phyloP scores from a whole-genome alignment of 2,113 vertebrate species.

The Athene cunicularia region DNA sequence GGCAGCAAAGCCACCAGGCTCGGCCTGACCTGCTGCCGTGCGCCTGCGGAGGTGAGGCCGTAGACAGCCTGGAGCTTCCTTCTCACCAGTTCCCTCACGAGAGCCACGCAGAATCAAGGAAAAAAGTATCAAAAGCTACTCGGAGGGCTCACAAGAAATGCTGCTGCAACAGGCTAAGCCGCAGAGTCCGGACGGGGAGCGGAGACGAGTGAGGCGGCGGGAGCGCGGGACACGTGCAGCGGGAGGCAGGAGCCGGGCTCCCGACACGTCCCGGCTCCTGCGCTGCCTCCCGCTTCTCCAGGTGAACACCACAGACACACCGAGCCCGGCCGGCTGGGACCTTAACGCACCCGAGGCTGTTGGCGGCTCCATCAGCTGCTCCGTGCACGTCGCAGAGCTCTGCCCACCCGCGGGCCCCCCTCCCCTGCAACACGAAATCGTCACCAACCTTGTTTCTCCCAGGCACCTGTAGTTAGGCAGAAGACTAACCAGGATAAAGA shows the following conservation, averaged over 20 bases:
- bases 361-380: not conserved
- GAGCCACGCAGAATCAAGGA: not conserved
- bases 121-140: fast-evolving
- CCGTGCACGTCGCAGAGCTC: fast-evolving
- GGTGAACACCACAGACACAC: not conserved
- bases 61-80: not conserved
- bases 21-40: not conserved
- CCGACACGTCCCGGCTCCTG: not conserved
- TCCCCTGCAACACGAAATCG: not conserved
- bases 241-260: not conserved
- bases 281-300: not conserved
- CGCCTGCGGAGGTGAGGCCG: fast-evolving
- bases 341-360: fast-evolving
- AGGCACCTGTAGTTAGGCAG: not conserved
- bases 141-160: not conserved
- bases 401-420: not conserved
- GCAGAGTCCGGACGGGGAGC: not conserved
- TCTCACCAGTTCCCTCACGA: fast-evolving
- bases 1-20: not conserved
- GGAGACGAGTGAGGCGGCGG: not conserved
- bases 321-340: not conserved
- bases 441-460: not conserved
- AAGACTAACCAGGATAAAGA: not conserved
- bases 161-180: not conserved
- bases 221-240: fast-evolving